phyloP scores from a whole-genome alignment of 2,888 invertebrate species.

The Arenicola marina region DNA sequence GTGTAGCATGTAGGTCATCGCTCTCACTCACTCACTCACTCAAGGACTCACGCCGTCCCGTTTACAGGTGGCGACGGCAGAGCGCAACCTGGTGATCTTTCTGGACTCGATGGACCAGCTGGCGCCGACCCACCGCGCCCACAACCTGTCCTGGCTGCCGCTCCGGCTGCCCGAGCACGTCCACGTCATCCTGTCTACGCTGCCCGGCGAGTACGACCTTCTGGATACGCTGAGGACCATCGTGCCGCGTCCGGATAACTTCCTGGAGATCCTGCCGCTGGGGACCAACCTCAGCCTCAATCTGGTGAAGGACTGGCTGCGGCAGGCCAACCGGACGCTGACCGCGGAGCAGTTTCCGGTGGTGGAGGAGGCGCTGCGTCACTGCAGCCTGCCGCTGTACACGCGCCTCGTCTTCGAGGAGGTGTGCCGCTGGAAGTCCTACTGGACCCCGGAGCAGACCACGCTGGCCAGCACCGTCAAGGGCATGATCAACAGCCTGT shows the following conservation, averaged over 20 bases:
- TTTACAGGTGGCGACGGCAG: conserved; percentile 35
- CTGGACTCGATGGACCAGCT: conserved; percentile 45
- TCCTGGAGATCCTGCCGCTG: conserved; percentile 29
- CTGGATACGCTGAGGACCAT: conserved; percentile 37
- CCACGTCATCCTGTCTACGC: conserved; percentile 40
- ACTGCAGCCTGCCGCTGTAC: conserved; percentile 40
- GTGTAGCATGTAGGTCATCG: too few species aligned
- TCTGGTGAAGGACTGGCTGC: conserved; percentile 26
- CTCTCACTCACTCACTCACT: neutral
- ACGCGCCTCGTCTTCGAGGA: conserved; percentile 38
- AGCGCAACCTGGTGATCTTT: conserved; percentile 37
- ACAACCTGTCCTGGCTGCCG: conserved; percentile 41
- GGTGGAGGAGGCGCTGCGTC: conserved; percentile 29
- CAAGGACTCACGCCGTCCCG: too few species aligned
- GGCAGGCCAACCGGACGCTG: conserved; percentile 31
- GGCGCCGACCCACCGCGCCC: conserved; percentile 31
- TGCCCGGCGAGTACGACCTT: conserved; percentile 36
- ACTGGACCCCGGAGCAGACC: conserved; percentile 13
- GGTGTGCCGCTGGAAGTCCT: conserved; percentile 38
- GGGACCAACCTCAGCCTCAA: conserved; percentile 19
- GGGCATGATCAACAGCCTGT: conserved; percentile 39
- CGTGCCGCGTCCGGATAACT: conserved; percentile 18
- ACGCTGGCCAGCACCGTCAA: conserved; percentile 36
- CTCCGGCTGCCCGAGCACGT: conserved; percentile 32
- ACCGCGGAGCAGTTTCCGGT: conserved; percentile 35